phyloP scores from a whole-genome alignment of 2,888 invertebrate species.

The Vanessa cardui region DNA sequence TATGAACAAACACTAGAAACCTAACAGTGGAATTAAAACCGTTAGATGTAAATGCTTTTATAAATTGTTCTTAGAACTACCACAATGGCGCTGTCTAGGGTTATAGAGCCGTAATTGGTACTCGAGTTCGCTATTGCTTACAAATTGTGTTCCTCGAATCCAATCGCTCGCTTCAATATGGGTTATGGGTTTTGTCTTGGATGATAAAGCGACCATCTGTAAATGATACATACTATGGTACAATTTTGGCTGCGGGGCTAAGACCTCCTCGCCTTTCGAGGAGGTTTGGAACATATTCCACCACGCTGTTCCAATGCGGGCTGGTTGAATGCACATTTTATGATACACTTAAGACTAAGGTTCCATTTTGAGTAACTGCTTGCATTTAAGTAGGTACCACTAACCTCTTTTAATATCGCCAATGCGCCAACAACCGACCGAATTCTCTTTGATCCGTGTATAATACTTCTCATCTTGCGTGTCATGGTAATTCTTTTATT shows the following conservation, averaged over 20 bases:
- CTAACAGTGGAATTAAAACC: slow-evolving; percentile 22
- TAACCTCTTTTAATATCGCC: no score
- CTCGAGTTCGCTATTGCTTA: slow-evolving; percentile 44
- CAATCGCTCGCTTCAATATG: slow-evolving; percentile 41
- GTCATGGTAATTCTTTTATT: slow-evolving; percentile 8
- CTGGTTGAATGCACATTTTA: no score
- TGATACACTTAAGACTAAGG: no score
- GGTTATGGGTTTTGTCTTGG: slow-evolving; percentile 40
- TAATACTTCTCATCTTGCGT: neutral
- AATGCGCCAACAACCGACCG: no score
- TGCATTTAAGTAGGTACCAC: no score
- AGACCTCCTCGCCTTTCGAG: no score
- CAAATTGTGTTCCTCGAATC: slow-evolving; percentile 46
- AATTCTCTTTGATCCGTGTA: slow-evolving; percentile 27
- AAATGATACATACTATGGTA: no score
- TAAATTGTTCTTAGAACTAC: slow-evolving; percentile 39
- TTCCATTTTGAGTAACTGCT: no score
- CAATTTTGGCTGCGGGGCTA: no score
- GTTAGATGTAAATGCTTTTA: slow-evolving; percentile 33
- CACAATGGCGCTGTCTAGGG: slow-evolving; percentile 34
- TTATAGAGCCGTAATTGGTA: slow-evolving; percentile 44
- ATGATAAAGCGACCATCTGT: no score
- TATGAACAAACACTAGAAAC: neutral
- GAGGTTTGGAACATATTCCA: no score
- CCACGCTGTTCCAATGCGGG: no score